Evolutionary conservation across 2,888 invertebrate species (phyloP).

Genomic region (Tyria jacobaeae): DNA sequence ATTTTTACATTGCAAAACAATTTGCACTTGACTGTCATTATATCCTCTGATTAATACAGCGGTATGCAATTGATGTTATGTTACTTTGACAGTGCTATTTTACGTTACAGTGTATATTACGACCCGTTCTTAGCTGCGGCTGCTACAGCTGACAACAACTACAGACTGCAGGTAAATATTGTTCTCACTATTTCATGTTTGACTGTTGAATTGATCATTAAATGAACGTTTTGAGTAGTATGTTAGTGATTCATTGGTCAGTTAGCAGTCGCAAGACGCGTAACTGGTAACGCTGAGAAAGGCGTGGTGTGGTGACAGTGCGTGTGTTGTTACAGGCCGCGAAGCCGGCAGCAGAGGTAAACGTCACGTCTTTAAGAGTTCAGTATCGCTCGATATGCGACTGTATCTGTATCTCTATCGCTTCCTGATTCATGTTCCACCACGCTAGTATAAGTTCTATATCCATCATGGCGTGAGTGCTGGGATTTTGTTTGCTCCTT

Average conservation of each 20-base stretch:
- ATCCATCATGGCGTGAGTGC: conserved; percentile 82
- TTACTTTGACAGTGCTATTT: conserved; percentile 39
- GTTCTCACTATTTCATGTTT: conserved; percentile 4
- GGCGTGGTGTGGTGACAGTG: conserved; percentile 72
- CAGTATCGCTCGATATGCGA: conserved; percentile 68
- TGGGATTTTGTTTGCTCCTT: conserved; percentile 84
- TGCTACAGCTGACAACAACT: conserved; percentile 94
- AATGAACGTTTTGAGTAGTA: conserved; percentile 16
- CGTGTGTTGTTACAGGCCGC: conserved; percentile 89
- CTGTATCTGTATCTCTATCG: conserved; percentile 78
- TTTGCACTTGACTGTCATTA: background rate
- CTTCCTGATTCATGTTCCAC: conserved; percentile 83
- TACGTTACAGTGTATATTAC: conserved; percentile 94
- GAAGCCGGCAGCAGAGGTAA: conserved; percentile 90
- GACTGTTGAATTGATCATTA: conserved; percentile 19
- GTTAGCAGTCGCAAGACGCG: conserved; percentile 16
- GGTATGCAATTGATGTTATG: background rate
- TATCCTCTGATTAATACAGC: background rate
- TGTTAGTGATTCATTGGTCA: conserved; percentile 22
- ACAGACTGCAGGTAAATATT: conserved; percentile 94
- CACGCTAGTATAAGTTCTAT: conserved; percentile 78
- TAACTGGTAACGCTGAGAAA: conserved; percentile 42
- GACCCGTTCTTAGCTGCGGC: conserved; percentile 98
- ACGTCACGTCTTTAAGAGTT: conserved; percentile 68
- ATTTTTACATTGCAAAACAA: no score